Base-by-base conservation (phyloP, 2,113 vertebrate species). In the Crypturellus undulatus region DNA sequence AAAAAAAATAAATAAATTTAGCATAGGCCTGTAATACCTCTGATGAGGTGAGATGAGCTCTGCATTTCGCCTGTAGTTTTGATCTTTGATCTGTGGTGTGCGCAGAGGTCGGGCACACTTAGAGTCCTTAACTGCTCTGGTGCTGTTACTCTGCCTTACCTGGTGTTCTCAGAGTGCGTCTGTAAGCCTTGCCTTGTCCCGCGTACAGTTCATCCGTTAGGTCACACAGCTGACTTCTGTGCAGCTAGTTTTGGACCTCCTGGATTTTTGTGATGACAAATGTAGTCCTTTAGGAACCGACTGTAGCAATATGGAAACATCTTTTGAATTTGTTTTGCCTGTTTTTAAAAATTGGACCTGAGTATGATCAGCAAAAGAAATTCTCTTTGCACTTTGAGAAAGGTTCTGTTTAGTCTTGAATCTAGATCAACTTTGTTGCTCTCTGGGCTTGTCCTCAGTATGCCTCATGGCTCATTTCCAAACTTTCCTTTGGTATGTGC, bases 21-120 rank as follows among this genome's bases (percentile, higher is more conserved):
- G 32, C 3, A 0, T 64, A 6, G n/a, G 54, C 45, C 63, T 88
- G 71, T 52, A 7, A 12, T 34, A 6, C 4, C 3, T 0, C 28
- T 0, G 4, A 25, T 8, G 67, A 1, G 21, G 47, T 43, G 32
- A 64, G 52, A 4, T 36, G 38, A 45, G 28, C 9, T 0, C 69
- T 76, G 59, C 51, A 26, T 19, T 71, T 64, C 17, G 2, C 10
- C 0, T n/a, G 14, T 0, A 0, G 0, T 42, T 36, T 56, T 9
- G 54, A 32, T 56, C 54, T 17, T 56, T 56, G 54, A 9, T 32
- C 54, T 28, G 16, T 56, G 28, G 28, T 56, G 16, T 32, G 28
- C 28, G 18, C 9, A 32, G 28, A 18, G 54, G 54, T 56, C 54
- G 32, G 54, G 28, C 54, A 56, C 15, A 32, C 54, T 32, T 56